A percentile compares a stretch with the other conserved stretches of the same genome.
phyloP scores from a whole-genome alignment of 2,888 invertebrate genomes.

The Archips xylosteana region DNA sequence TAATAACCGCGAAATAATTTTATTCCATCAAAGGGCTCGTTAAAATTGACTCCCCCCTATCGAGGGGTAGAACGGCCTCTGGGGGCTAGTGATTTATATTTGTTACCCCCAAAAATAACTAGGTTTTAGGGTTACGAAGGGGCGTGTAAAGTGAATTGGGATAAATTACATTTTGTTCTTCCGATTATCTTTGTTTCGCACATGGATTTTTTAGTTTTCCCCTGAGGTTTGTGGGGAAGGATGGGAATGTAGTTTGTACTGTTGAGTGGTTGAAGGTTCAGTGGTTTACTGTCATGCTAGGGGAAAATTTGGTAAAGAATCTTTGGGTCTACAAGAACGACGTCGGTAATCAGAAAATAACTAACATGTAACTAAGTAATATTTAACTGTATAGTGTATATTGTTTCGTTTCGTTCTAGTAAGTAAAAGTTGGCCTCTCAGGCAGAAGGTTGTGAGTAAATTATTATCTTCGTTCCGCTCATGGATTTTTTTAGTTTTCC shows the following conservation, averaged over 20 bases:
- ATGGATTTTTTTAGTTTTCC: too few species aligned
- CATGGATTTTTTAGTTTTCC: conserved; percentile 40
- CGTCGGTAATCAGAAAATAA: too few species aligned
- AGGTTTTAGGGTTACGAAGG: conserved; percentile 33
- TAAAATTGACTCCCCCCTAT: conserved; percentile 39
- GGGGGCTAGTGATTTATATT: conserved; percentile 39
- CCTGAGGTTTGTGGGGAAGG: conserved; percentile 13
- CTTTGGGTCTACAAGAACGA: too few species aligned
- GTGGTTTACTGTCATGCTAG: not conserved
- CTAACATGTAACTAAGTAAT: too few species aligned
- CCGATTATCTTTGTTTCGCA: conserved; percentile 38
- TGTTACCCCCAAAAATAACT: conserved; percentile 35
- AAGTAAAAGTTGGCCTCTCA: too few species aligned
- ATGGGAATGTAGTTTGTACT: conserved; percentile 7
- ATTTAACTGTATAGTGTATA: too few species aligned
- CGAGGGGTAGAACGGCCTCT: conserved; percentile 23
- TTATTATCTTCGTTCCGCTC: too few species aligned
- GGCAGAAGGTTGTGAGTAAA: too few species aligned
- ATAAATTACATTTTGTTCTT: conserved; percentile 41
- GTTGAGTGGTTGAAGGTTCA: not conserved
- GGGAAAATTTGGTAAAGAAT: too few species aligned
- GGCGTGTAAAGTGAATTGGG: conserved; percentile 39
- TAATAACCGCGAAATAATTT: conserved; percentile 33
- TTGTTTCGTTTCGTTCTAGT: too few species aligned
- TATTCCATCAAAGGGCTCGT: conserved; percentile 33